phyloP scores from a whole-genome alignment of 1,140 invertebrate species.

The Mercenaria mercenaria region DNA sequence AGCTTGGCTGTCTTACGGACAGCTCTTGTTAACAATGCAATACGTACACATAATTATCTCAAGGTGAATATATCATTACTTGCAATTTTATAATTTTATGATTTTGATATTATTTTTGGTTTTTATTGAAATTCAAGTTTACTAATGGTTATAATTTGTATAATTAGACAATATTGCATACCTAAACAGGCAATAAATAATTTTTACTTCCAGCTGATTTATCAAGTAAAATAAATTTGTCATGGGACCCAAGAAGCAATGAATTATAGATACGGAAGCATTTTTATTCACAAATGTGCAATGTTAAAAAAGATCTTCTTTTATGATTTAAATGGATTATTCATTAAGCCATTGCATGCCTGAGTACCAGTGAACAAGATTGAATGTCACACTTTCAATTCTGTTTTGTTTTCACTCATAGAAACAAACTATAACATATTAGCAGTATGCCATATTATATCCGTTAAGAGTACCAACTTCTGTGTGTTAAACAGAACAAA shows the following conservation, averaged over 20 bases:
- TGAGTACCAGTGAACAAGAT: conserved; percentile 47
- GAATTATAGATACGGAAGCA: conserved; percentile 10
- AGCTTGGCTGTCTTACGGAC: no score
- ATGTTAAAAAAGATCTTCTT: neutral
- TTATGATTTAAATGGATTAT: neutral
- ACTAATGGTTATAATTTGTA: neutral
- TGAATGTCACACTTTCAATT: conserved; percentile 36
- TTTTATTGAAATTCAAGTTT: neutral
- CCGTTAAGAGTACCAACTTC: no score
- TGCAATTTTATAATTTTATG: no score
- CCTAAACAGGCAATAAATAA: neutral
- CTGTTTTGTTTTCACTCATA: conserved; percentile 30
- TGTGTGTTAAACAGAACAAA: neutral
- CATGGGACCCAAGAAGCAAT: neutral
- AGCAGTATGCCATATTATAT: neutral
- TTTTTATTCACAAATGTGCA: neutral
- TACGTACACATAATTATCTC: no score
- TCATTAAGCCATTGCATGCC: neutral
- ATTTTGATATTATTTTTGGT: no score
- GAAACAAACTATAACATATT: neutral
- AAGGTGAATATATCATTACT: no score
- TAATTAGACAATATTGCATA: neutral
- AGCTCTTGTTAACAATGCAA: no score
- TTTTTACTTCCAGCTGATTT: neutral
- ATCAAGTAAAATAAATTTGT: neutral